phyloP scores from a whole-genome alignment of 2,113 vertebrate species.

The Gymnogyps californianus region DNA sequence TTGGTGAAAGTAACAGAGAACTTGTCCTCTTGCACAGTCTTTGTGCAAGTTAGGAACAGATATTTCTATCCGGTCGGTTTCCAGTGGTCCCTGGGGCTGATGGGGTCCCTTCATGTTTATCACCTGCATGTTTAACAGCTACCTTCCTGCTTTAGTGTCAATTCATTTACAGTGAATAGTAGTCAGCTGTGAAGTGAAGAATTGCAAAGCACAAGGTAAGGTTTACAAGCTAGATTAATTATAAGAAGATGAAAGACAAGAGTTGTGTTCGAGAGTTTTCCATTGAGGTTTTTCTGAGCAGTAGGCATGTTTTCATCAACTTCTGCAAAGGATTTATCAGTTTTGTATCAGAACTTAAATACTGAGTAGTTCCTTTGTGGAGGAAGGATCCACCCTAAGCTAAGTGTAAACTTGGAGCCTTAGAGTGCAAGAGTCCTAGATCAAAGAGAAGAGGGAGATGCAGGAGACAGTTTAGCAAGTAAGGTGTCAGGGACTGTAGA shows the following conservation, averaged over 20 bases:
- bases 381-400: not conserved
- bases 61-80: not conserved
- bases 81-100: not conserved
- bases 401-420: not conserved
- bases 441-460: not conserved
- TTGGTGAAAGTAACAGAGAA: not conserved
- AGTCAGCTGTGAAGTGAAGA: not conserved
- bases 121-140: not conserved
- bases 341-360: not conserved
- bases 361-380: not conserved
- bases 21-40: not conserved
- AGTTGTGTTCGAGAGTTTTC: not conserved
- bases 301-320: not conserved
- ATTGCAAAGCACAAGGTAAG: not conserved
- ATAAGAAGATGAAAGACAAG: not conserved
- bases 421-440: not conserved
- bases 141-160: not conserved
- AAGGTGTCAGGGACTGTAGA: not conserved
- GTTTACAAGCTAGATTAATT: not conserved
- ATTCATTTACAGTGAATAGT: not conserved
- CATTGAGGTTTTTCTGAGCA: not conserved
- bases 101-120: not conserved
- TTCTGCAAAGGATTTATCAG: not conserved
- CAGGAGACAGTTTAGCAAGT: not conserved
- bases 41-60: not conserved